Evolutionary conservation across 2,888 invertebrate genomes (phyloP).

Genomic region (Caenorhabditis sp.): DNA sequence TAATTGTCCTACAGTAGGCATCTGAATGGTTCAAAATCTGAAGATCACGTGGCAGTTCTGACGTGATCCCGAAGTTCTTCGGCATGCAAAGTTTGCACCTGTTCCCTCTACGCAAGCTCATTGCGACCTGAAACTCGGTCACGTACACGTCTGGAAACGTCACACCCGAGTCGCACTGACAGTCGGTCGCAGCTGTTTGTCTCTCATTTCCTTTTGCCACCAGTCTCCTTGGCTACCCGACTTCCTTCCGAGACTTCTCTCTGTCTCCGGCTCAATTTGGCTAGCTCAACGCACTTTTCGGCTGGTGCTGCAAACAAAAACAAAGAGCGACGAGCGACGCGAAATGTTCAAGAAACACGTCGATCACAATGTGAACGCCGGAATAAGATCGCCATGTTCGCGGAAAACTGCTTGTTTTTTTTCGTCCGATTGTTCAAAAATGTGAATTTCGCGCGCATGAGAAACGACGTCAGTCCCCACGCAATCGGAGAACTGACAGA

Average conservation of each 20-base stretch:
- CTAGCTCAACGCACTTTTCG: slow-evolving; percentile 6
- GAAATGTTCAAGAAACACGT: slow-evolving; percentile 12
- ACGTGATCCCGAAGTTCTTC: slow-evolving; percentile 16
- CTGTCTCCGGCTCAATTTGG: too few relatives aligned
- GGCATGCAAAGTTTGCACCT: slow-evolving; percentile 30
- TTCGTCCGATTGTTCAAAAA: slow-evolving; percentile 30
- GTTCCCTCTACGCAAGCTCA: neutral
- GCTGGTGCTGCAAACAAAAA: slow-evolving; percentile 17
- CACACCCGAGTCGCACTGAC: neutral
- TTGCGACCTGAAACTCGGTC: neutral
- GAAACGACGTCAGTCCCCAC: slow-evolving; percentile 19
- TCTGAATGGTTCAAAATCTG: neutral
- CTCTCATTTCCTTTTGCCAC: too few relatives aligned
- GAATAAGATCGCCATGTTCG: slow-evolving; percentile 17
- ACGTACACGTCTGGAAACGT: slow-evolving; percentile 14
- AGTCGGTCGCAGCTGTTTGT: slow-evolving; percentile 7
- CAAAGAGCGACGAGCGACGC: neutral
- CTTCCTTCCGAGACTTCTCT: slow-evolving; percentile 3
- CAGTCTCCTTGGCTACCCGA: neutral
- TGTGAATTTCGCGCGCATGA: slow-evolving; percentile 16
- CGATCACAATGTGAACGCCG: slow-evolving; percentile 2
- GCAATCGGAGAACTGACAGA: slow-evolving; percentile 13
- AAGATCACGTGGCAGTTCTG: neutral
- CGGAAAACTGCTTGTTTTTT: slow-evolving; percentile 6
- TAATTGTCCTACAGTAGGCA: too few relatives aligned